A percentile compares a stretch with the other conserved stretches of the same genome.
These are phyloP conservation scores for Muscina levida DNA, from an alignment of 2,888 invertebrate genomes.

Conservation along the genomic window DNA sequence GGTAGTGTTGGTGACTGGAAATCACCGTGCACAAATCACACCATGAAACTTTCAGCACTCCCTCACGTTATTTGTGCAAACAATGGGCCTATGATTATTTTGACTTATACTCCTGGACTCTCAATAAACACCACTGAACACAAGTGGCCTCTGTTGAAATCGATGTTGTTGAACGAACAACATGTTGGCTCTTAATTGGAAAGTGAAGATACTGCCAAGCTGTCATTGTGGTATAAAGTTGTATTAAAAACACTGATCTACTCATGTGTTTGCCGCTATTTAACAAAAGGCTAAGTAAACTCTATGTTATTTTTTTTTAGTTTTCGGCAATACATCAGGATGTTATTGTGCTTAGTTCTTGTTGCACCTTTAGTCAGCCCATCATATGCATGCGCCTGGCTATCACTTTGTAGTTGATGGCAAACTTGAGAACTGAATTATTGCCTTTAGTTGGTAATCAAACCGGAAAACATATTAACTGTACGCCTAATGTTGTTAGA, in stretches of 20 bases:
- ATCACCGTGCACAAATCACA: no score
- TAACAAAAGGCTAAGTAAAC: slow-evolving; percentile 19
- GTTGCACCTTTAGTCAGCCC: no score
- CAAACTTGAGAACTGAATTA: slow-evolving; percentile 35
- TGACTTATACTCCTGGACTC: slow-evolving; percentile 21
- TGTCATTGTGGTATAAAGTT: slow-evolving; percentile 37
- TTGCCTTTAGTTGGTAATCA: slow-evolving; percentile 47
- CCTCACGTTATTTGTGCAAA: background rate
- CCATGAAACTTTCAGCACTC: no score
- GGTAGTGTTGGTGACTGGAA: no score
- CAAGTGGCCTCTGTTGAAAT: slow-evolving; percentile 20
- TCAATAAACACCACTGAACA: slow-evolving; percentile 25
- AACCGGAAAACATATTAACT: slow-evolving; percentile 48
- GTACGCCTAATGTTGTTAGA: slow-evolving; percentile 42
- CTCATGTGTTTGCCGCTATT: background rate
- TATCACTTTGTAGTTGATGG: slow-evolving; percentile 24
- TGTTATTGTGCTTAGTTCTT: background rate
- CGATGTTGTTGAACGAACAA: slow-evolving; percentile 25
- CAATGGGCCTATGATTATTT: slow-evolving; percentile 7
- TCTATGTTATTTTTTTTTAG: slow-evolving; percentile 5
- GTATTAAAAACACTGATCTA: background rate
- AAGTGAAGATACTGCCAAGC: slow-evolving; percentile 53
- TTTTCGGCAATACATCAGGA: background rate
- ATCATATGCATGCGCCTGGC: no score
- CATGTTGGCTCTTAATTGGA: slow-evolving; percentile 58